Base-by-base conservation (phyloP, 1,140 invertebrate species). In the Sitobion miscanthi region DNA sequence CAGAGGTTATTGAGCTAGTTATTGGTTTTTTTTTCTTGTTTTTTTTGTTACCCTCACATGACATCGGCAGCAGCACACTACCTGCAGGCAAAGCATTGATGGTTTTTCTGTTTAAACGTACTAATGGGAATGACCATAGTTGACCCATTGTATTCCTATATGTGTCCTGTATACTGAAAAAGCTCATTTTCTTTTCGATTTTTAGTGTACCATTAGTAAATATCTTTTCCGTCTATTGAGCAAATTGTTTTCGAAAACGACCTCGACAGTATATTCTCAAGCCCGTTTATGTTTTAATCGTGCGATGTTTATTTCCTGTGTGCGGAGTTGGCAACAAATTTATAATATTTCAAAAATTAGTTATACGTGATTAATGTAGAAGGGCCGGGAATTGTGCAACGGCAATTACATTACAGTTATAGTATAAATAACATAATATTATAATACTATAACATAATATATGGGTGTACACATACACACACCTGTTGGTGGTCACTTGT, bases 331-430 rank as follows among this genome's bases (percentile, higher is more conserved):
- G 30, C 25, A 47, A 87, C 21, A 47, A 14, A 47, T 87, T 45
- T 87, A 87, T 87, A 45, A 87, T 87, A 87, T 87, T 87, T 87
- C 85, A 47, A 87, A 87, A 87, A 87, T 47, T 87, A 47, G 21
- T 85, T 85, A 85, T 45, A 42, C 83, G 30, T 47, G 45, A 87
- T 87, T 87, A 87, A 49, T 87, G 11, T 86, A n/a, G 45, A 87
- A 87, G 85, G 85, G 45, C 23, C 14, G 25, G 45, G 42, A 87
- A 45, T 87, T 87, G 45, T 87, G 85, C 85, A 87, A 87, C 85
- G 5, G 85, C 85, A 87, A 87, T 87, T 87, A 47, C 85, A 87
- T 87, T 87, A 87, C 85, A 87, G 85, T 87, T 49, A 87, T 30
- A 47, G 11, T 86, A 86, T 45, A n/a, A 77, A 77, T 77, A 86